phyloP scores from a whole-genome alignment of 2,797 vertebrate genomes.

The Pristis pectinata region DNA sequence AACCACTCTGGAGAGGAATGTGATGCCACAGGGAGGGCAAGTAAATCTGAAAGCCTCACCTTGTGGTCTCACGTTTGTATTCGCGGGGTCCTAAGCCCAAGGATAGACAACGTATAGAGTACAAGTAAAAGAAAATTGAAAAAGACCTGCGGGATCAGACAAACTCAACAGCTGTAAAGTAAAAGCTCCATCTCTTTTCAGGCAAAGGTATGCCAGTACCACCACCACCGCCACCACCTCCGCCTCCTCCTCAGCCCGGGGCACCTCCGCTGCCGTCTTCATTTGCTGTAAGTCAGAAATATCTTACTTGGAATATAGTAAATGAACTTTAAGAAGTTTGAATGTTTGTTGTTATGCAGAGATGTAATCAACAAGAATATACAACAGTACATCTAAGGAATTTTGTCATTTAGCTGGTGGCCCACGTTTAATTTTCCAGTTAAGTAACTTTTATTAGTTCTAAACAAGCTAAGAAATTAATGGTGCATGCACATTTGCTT shows the following conservation, averaged over 20 bases:
- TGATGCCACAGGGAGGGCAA: background rate
- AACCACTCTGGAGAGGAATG: background rate
- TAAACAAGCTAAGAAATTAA: background rate
- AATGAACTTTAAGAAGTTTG: background rate
- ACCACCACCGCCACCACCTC: background rate
- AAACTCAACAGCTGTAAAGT: background rate
- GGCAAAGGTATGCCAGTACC: conserved; percentile 25
- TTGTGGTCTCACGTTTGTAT: background rate
- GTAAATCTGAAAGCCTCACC: background rate
- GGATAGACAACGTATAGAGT: too few relatives aligned
- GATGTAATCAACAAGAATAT: too few relatives aligned
- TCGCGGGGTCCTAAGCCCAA: background rate
- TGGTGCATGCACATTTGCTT: background rate
- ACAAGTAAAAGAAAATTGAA: background rate
- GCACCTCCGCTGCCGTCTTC: background rate
- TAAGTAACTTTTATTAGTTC: background rate
- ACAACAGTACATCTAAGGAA: too few relatives aligned
- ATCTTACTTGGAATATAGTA: background rate
- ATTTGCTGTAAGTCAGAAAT: conserved; percentile 9
- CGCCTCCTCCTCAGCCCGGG: background rate
- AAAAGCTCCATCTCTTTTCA: conserved; percentile 9
- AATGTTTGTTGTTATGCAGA: background rate
- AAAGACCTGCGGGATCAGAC: too few relatives aligned
- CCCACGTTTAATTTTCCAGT: background rate
- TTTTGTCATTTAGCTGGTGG: background rate